Percentiles rank a stretch among this genome's conserved stretches.
Conservation (phyloP, 1,140 invertebrate genomes). For the Caerostris darwini region DNA sequence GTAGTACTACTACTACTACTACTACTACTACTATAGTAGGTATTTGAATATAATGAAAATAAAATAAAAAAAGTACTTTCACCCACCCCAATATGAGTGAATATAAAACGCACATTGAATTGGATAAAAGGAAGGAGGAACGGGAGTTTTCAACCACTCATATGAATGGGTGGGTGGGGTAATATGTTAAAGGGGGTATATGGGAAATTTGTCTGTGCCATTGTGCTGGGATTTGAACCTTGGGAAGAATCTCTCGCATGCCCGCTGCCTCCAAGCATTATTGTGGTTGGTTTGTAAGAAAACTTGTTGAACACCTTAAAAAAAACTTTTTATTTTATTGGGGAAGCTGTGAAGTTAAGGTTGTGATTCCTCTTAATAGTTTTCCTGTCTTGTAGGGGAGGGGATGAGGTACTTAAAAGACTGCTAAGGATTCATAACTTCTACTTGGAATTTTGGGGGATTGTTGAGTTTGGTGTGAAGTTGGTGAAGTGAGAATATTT, state of each 20-base stretch:
- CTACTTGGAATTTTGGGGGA: neutral
- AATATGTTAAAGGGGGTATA: conserved; percentile 64
- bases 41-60: conserved; percentile 57
- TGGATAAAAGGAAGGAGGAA: neutral
- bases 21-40: neutral
- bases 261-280: conserved; percentile 57
- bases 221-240: conserved; percentile 59
- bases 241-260: conserved; percentile 53
- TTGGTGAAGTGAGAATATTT: no score
- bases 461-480: no score
- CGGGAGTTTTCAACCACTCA: conserved; percentile 24
- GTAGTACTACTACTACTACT: neutral
- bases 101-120: conserved; percentile 12
- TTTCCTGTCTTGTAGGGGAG: neutral
- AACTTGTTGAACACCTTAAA: conserved; percentile 75
- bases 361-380: conserved; percentile 1
- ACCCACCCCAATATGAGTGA: conserved; percentile 33
- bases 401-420: neutral
- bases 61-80: conserved; percentile 54
- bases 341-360: conserved; percentile 7
- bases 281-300: conserved; percentile 74
- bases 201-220: conserved; percentile 76
- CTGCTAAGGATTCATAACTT: neutral
- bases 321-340: conserved; percentile 73
- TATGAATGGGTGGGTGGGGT: conserved; percentile 66